Conservation (phyloP, 2,797 vertebrate genomes). For the Leptoclinus maculatus region DNA sequence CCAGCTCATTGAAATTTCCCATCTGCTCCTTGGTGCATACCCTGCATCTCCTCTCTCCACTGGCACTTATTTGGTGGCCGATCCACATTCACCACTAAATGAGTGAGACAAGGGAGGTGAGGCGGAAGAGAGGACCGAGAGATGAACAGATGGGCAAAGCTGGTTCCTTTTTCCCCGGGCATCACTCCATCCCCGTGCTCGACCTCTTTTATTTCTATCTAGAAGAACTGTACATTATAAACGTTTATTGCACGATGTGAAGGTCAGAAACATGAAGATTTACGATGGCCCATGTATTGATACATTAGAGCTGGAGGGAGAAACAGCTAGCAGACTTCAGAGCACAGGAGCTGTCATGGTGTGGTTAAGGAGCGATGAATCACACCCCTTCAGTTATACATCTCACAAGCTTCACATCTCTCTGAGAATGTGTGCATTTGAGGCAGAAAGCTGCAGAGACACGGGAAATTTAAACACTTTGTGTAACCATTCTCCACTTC, state of each 20-base stretch:
- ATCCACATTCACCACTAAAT: constrained; percentile 59
- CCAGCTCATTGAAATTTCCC: constrained; percentile 70
- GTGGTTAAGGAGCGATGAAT: constrained; percentile 39
- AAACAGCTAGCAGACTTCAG: constrained; percentile 25
- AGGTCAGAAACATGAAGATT: constrained; percentile 5
- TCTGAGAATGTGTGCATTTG: constrained; percentile 17
- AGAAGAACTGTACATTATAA: not conserved
- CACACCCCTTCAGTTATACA: constrained; percentile 41
- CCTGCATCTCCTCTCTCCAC: constrained; percentile 25
- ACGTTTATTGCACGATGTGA: not conserved
- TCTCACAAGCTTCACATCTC: constrained; percentile 33
- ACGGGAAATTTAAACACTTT: constrained; percentile 23
- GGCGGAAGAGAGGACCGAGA: constrained; percentile 56
- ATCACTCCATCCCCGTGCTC: constrained; percentile 20
- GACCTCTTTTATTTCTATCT: not conserved
- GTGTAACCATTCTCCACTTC: constrained; percentile 12
- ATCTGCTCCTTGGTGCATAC: constrained; percentile 55
- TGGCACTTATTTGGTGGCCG: constrained; percentile 28
- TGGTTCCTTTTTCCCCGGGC: constrained; percentile 46
- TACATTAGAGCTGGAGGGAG: constrained; percentile 13
- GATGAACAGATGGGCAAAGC: constrained; percentile 64
- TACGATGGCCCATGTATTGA: not conserved
- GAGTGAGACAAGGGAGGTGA: constrained; percentile 71
- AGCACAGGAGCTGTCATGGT: constrained; percentile 19
- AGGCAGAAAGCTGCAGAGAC: constrained; percentile 1